Evolutionary conservation across 2,113 vertebrate species (phyloP).

Genomic region (Philantomba maxwellii): DNA sequence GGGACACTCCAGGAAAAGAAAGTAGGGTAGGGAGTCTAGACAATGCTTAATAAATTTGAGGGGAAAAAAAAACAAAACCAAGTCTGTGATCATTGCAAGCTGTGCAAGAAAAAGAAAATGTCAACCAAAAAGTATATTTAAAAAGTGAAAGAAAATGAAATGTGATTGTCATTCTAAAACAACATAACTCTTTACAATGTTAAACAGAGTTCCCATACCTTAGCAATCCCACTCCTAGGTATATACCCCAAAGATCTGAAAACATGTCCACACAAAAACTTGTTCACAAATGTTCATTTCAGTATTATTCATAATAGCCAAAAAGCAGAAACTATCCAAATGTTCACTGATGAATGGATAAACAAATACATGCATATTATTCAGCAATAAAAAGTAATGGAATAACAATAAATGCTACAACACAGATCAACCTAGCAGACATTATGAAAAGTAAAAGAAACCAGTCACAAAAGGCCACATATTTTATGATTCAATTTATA

Average conservation of each 20-base stretch:
- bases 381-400: constrained; percentile 10
- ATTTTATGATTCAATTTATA: neutral
- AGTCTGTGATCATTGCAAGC: neutral
- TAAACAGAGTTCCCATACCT: neutral
- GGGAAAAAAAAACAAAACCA: neutral
- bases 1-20: neutral
- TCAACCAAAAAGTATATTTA: neutral
- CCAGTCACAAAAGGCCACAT: neutral
- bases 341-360: neutral
- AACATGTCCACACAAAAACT: neutral
- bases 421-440: neutral
- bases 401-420: neutral
- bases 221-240: neutral
- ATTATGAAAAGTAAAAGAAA: constrained; percentile 13
- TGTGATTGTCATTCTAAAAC: neutral
- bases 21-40: neutral
- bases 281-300: neutral
- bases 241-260: neutral
- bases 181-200: neutral
- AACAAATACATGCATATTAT: neutral
- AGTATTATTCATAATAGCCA: neutral
- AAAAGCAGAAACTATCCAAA: constrained; percentile 21
- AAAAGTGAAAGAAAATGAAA: neutral
- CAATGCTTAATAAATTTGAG: neutral
- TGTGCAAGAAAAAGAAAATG: neutral